These are phyloP conservation scores for Eurytoma californica DNA, from an alignment of 2,888 invertebrate species.

Conservation along the genomic window DNA sequence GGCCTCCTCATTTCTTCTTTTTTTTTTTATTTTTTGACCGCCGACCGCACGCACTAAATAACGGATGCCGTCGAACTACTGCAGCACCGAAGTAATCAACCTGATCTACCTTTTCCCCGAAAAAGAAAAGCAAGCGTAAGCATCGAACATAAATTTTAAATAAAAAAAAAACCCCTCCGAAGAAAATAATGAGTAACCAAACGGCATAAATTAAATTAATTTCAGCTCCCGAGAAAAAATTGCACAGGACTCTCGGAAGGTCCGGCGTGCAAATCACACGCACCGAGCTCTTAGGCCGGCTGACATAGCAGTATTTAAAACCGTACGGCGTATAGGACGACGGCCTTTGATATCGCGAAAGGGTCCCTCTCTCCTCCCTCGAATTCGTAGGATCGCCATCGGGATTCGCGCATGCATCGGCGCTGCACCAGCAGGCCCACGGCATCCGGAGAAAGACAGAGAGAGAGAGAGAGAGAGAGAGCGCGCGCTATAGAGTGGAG, in stretches of 20 bases:
- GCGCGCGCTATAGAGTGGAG: background rate
- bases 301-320: conserved; percentile 15
- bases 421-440: conserved; percentile 1
- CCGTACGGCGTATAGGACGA: conserved; percentile 7
- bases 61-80: conserved; percentile 42
- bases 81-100: background rate
- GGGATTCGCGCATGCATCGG: conserved; percentile 34
- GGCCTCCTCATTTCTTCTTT: background rate
- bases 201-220: background rate
- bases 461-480: background rate
- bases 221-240: background rate
- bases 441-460: background rate
- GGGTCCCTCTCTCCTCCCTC: conserved; percentile 11
- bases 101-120: too few relatives aligned
- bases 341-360: conserved; percentile 33
- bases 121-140: too few relatives aligned
- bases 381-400: conserved; percentile 43
- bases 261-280: too few relatives aligned
- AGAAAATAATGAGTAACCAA: too few relatives aligned
- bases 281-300: too few relatives aligned
- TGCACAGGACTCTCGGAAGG: too few relatives aligned
- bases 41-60: conserved; percentile 29
- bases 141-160: too few relatives aligned
- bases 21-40: background rate
- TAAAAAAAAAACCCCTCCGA: too few relatives aligned